A percentile compares a stretch with the other conserved stretches of the same genome.
These are phyloP conservation scores for Nettapus auritus DNA, from an alignment of 2,113 vertebrate species.

Conservation along the genomic window DNA sequence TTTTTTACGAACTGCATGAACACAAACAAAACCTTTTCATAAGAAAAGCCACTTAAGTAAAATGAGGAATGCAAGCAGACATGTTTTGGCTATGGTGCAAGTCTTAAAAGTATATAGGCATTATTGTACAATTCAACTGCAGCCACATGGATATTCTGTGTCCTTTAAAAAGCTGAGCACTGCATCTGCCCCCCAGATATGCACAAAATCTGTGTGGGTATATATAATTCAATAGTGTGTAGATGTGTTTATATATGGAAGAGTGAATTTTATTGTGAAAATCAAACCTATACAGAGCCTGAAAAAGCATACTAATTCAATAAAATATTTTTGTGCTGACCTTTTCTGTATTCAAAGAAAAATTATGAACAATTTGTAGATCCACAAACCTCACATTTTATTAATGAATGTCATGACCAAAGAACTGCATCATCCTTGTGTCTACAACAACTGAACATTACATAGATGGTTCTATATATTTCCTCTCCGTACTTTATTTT, in stretches of 20 bases:
- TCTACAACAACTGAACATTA: not conserved
- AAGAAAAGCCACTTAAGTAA: conserved; percentile 71
- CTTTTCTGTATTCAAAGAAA: not conserved
- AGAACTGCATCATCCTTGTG: fast-evolving
- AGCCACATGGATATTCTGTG: conserved; percentile 12
- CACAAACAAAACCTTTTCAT: conserved; percentile 75
- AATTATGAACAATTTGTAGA: not conserved
- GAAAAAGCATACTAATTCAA: not conserved
- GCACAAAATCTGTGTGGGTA: not conserved
- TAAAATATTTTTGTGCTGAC: not conserved
- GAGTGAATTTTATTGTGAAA: conserved; percentile 1
- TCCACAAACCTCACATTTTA: conserved; percentile 6
- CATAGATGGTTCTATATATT: not conserved
- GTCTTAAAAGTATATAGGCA: conserved; percentile 59
- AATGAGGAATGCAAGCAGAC: conserved; percentile 73
- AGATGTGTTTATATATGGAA: conserved; percentile 1
- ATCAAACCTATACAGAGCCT: not conserved
- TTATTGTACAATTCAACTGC: conserved; percentile 49
- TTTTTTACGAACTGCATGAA: conserved; percentile 53
- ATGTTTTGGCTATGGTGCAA: conserved; percentile 67
- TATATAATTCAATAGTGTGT: not conserved
- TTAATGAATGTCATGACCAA: not conserved
- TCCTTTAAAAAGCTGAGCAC: conserved; percentile 40
- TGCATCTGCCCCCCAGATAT: not conserved
- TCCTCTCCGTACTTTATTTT: not conserved